Evolutionary conservation across 53 echinoderm and acorn worm genomes (phyloP), one percentile per base, ranked within the genome.

Genomic region (Apostichopus leukothele): DNA sequence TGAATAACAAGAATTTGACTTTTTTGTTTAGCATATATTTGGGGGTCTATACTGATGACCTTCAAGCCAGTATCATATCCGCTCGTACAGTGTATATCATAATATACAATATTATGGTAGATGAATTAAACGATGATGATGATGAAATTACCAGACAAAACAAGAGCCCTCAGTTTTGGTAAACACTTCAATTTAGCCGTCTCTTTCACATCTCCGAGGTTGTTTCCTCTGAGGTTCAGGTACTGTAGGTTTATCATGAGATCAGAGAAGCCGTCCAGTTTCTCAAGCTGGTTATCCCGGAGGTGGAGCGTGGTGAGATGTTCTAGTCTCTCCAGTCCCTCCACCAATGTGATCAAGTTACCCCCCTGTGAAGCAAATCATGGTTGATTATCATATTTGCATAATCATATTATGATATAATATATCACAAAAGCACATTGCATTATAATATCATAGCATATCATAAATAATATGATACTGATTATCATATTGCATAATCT

Each of bases 251-350:
- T 91, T 74, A 67, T 88, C 96, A 96, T 96, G 50, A 67, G 90
- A 80, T 95, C 93, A 5, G 93, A 91, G 71, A 96, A 96, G 20
- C 96, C 96, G 73, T 95, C 95, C 6, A 96, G 89, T 53, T 95
- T 93, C 84, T 90, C 90, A 10, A 96, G 84, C 90, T 96, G 92
- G 90, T 96, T 96, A 90, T 96, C 96, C 60, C 96, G 92, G 87
- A 96, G 95, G 86, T 96, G 96, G 9, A 95, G 92, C 23, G 95
- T 96, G 52, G 96, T 96, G 19, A 96, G 93, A 50, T 91, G 94
- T 50, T 95, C 92, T 75, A 96, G 57, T 7, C 96, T 83, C 86
- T 95, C 95, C 67, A 96, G 88, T 5, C 96, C 96, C 73, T 96
- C 95, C 18, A 96, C 50, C 54, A 86, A 90, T 0, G 90, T 90